Evolutionary conservation across 2,113 vertebrate species (phyloP).

Genomic region (Limanda limanda): DNA sequence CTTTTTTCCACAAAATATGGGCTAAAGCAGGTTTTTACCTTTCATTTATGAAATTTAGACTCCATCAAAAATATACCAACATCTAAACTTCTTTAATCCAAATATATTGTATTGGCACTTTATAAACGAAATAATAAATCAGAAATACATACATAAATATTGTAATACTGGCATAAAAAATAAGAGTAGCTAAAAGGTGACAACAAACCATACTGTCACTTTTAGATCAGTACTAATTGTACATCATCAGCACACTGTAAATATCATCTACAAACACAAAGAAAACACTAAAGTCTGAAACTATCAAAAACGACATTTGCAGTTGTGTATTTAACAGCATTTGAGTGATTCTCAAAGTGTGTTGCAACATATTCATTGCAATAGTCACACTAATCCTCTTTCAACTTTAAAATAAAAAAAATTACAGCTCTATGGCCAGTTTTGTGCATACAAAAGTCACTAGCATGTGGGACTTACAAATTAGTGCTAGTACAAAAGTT

Average conservation of each 20-base stretch:
- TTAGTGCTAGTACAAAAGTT: constrained; percentile 59
- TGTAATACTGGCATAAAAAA: constrained; percentile 59
- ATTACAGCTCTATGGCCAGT: constrained; percentile 38
- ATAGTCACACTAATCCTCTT: constrained; percentile 51
- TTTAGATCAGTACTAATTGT: constrained; percentile 39
- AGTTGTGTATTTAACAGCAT: constrained; percentile 52
- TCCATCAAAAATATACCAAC: not conserved
- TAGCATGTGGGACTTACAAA: constrained; percentile 53
- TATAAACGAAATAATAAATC: constrained; percentile 70
- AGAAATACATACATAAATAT: constrained; percentile 61
- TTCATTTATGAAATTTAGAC: no score
- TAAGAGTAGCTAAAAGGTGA: constrained; percentile 38
- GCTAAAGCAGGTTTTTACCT: no score
- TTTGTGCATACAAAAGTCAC: constrained; percentile 69
- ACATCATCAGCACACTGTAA: constrained; percentile 33
- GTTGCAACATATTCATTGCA: constrained; percentile 49
- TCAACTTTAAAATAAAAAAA: constrained; percentile 22
- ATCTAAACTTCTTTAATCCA: constrained; percentile 11
- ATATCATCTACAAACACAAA: constrained; percentile 31
- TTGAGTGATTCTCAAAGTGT: constrained; percentile 62
- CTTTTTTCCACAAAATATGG: no score
- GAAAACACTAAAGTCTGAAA: constrained; percentile 30
- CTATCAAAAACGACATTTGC: constrained; percentile 55
- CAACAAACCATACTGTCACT: constrained; percentile 22
- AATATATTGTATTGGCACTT: constrained; percentile 71